A percentile compares a stretch with the other conserved stretches of the same genome.
Conservation (phyloP, 2,113 vertebrate species). For the Lepidothrix coronata region DNA sequence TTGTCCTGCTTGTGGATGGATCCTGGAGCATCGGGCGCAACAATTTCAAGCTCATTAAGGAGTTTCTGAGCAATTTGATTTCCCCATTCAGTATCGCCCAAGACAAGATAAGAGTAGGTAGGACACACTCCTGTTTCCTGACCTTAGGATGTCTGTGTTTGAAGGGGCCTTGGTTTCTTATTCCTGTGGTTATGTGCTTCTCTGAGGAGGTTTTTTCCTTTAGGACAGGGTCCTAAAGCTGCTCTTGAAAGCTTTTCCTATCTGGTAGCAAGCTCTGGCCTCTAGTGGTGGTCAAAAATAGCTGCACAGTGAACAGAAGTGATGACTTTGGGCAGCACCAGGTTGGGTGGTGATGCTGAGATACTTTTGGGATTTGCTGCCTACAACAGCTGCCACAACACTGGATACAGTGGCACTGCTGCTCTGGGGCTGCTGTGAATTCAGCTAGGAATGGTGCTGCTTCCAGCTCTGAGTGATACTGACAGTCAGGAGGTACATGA, state of each 20-base stretch:
- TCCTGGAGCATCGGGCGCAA: conserved; percentile 93
- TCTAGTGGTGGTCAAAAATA: conserved; percentile 2
- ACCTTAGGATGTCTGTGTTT: background rate
- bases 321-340: background rate
- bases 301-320: background rate
- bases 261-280: conserved; percentile 13
- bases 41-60: conserved; percentile 89
- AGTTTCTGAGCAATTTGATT: conserved; percentile 86
- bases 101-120: conserved; percentile 87
- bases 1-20: conserved; percentile 89
- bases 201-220: background rate
- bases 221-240: background rate
- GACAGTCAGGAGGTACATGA: background rate
- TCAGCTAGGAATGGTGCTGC: background rate
- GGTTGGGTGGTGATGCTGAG: fast-evolving
- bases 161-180: background rate
- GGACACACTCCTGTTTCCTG: background rate
- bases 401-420: background rate
- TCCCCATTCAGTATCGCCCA: conserved; percentile 83
- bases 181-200: background rate
- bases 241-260: background rate
- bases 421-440: background rate
- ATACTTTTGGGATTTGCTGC: background rate
- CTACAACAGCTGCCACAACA: background rate
- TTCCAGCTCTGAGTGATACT: background rate